Base-by-base conservation (phyloP, 2,888 invertebrate species). In the Hirtodrosophila confusa region DNA sequence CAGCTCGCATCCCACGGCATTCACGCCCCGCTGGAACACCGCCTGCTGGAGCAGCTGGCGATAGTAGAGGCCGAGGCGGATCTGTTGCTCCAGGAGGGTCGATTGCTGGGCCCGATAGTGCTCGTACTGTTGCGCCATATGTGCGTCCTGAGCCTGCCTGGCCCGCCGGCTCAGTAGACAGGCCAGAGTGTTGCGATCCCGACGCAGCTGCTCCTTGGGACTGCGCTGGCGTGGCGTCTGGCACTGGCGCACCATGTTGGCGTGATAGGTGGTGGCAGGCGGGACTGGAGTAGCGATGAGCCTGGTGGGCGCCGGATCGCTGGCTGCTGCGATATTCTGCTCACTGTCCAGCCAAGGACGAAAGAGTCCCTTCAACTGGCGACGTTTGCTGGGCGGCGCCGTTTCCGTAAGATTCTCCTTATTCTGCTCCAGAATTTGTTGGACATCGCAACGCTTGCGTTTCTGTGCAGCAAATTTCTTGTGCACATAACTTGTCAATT, bases 201-300 rank as follows among this genome's bases (percentile, higher is more conserved):
- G 85, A 41, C 90, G 82, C 56, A 86, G 82, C 37, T 90, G 91
- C 44, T 90, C 91, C 63, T 78, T 83, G 8, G 72, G 56, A 51
- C 69, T 80, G 29, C 80, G 76, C 44, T 80, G 78, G 0, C 63
- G 71, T 0, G 44, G 23, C n/a, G 48, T 45, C 27, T 80, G 84
- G 7, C 12, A 49, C 0, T 29, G 76, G 3, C 88, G 79, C 31
- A 86, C 84, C 88, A 89, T 89, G 41, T 87, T 89, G 17, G 75
- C 71, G 8, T 82, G 83, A 51, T 85, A 86, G 1, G 69, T 78
- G 33, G 33, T 36, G 11, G 29, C 40, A 2, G 63, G 0, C 23
- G 58, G 12, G 4, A 29, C 11, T 8, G 49, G 11, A 6, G 43
- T 23, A n/a, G 54, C 7, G 7, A 6, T 11, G 11, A 1, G 7